phyloP scores from a whole-genome alignment of 2,113 vertebrate species.

The Gallinago paraguaiae region DNA sequence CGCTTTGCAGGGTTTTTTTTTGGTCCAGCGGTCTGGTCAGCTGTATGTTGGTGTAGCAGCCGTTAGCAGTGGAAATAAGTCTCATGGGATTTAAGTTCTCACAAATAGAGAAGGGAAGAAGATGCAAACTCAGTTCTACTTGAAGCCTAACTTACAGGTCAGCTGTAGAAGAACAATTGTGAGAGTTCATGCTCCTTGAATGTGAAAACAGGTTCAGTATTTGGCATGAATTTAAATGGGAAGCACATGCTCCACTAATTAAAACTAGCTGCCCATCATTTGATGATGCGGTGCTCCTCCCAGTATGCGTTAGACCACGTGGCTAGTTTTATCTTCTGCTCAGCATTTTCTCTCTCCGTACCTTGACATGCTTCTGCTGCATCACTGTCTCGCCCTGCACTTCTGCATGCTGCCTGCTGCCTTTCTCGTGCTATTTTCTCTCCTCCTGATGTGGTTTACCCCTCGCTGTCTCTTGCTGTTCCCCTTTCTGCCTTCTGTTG shows the following conservation, averaged over 20 bases:
- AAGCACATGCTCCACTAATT: neutral
- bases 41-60: accelerated
- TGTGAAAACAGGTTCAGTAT: neutral
- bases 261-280: neutral
- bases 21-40: neutral
- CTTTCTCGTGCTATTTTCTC: neutral
- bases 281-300: neutral
- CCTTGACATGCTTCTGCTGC: neutral
- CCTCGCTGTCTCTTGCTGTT: slow-evolving; percentile 15
- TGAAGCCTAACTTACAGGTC: neutral
- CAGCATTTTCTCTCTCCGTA: neutral
- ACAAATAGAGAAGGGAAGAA: neutral
- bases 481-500: slow-evolving; percentile 61
- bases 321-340: neutral
- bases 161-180: neutral
- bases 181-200: neutral
- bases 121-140: neutral
- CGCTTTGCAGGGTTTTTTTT: neutral
- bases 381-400: neutral
- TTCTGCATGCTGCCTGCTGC: slow-evolving; percentile 44
- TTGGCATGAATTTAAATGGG: neutral
- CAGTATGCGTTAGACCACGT: accelerated
- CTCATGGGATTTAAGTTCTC: neutral
- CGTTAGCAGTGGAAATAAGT: neutral
- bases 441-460: neutral